Conservation (phyloP, 2,113 vertebrate genomes). For the Platycercus adscitus region DNA sequence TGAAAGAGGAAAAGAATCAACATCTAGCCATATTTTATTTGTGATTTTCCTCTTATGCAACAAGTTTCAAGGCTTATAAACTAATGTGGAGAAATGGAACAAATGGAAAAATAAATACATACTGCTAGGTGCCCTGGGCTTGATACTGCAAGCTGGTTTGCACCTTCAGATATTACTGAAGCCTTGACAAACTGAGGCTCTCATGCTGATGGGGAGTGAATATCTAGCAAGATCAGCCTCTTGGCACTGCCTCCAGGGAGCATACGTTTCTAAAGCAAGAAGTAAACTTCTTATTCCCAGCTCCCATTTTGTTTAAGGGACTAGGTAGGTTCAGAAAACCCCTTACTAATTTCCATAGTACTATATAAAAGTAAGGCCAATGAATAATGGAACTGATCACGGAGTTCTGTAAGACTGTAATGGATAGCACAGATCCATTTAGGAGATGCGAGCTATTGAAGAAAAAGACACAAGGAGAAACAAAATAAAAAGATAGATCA, state of each 20-base stretch:
- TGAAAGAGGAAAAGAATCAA: neutral
- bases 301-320: neutral
- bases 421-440: neutral
- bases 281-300: neutral
- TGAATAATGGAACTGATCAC: neutral
- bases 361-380: neutral
- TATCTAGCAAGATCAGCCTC: neutral
- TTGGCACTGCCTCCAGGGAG: neutral
- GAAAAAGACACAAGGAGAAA: constrained; percentile 6
- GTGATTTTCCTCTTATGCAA: neutral
- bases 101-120: neutral
- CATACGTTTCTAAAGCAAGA: neutral
- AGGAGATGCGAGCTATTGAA: neutral
- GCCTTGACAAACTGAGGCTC: neutral
- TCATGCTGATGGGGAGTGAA: neutral
- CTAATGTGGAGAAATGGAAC: neutral
- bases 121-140: neutral
- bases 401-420: neutral
- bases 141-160: neutral
- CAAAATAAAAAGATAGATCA: neutral
- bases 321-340: neutral
- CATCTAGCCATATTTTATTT: neutral
- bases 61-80: neutral
- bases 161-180: neutral
- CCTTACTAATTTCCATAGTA: neutral